Percentiles rank a stretch among this genome's conserved stretches.
These are phyloP conservation scores for Rynchops niger DNA, from an alignment of 2,113 vertebrate genomes.

Conservation along the genomic window DNA sequence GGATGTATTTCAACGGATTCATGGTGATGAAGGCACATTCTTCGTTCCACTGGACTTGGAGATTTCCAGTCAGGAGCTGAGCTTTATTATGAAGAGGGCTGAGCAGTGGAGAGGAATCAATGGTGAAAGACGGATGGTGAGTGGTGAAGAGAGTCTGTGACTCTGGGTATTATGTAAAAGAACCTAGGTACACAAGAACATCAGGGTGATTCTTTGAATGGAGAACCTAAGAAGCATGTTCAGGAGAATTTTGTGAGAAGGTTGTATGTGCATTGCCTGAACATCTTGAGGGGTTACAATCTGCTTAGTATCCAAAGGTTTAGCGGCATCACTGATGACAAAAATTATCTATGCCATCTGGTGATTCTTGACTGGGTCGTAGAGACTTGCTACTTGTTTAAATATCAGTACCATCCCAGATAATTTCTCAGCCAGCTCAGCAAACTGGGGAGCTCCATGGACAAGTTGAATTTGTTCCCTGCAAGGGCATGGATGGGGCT, in stretches of 20 bases:
- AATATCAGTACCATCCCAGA: not conserved
- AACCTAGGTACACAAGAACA: not conserved
- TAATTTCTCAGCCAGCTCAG: not conserved
- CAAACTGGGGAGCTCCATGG: not conserved
- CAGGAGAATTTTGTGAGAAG: not conserved
- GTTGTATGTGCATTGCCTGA: not conserved
- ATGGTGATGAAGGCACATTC: conserved; percentile 79
- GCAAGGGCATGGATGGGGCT: not conserved
- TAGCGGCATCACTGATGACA: not conserved
- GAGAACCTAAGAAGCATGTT: not conserved
- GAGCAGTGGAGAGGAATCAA: conserved; percentile 90
- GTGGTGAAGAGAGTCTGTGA: not conserved
- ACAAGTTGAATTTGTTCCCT: not conserved
- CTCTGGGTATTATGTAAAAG: not conserved
- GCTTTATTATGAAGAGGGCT: conserved; percentile 86
- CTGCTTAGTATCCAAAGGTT: not conserved
- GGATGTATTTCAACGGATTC: conserved; percentile 82
- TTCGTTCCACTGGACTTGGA: conserved; percentile 88
- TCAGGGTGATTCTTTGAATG: not conserved
- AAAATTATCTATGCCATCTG: not conserved
- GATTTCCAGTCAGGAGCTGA: conserved; percentile 90
- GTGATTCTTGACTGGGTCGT: not conserved
- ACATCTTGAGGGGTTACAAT: not conserved
- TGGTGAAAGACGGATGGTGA: conserved; percentile 89
- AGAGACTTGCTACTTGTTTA: not conserved